These are phyloP conservation scores for Pseudanteris insignis DNA, from an alignment of 2,888 invertebrate genomes.

Conservation along the genomic window DNA sequence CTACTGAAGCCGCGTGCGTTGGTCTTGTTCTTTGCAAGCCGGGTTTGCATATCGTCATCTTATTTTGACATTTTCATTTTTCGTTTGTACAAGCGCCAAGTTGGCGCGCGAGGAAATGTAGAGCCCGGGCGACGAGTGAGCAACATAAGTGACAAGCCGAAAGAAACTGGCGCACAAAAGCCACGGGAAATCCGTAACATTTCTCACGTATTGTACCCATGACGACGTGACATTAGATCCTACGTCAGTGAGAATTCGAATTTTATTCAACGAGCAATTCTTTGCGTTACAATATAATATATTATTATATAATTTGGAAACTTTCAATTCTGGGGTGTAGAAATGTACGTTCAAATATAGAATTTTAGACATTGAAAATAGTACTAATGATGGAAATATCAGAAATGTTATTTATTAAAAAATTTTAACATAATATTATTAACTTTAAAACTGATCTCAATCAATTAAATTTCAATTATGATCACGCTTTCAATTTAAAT, in stretches of 20 bases:
- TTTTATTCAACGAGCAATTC: conserved; percentile 50
- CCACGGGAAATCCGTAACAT: conserved; percentile 36
- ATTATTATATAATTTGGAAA: no score
- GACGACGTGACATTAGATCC: conserved; percentile 48
- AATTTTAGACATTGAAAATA: no score
- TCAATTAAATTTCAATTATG: no score
- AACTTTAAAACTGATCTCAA: no score
- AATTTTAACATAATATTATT: no score
- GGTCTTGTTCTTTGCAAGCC: conserved; percentile 7
- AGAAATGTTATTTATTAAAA: no score
- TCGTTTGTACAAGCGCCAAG: conserved; percentile 18
- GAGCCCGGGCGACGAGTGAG: conserved; percentile 27
- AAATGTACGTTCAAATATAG: no score
- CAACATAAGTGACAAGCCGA: conserved; percentile 16
- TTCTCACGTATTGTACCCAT: conserved; percentile 33
- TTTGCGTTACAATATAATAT: no score
- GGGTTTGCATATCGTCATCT: conserved; percentile 23
- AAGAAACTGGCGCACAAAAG: conserved; percentile 22
- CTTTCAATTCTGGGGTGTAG: no score
- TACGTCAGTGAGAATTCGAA: conserved; percentile 54
- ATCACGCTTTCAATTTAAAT: no score
- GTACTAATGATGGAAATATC: no score
- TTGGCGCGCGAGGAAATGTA: conserved; percentile 10
- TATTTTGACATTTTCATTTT: conserved; percentile 31
- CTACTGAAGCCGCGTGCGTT: conserved; percentile 22